phyloP scores from a whole-genome alignment of 2,113 vertebrate genomes.

The Strix aluco region DNA sequence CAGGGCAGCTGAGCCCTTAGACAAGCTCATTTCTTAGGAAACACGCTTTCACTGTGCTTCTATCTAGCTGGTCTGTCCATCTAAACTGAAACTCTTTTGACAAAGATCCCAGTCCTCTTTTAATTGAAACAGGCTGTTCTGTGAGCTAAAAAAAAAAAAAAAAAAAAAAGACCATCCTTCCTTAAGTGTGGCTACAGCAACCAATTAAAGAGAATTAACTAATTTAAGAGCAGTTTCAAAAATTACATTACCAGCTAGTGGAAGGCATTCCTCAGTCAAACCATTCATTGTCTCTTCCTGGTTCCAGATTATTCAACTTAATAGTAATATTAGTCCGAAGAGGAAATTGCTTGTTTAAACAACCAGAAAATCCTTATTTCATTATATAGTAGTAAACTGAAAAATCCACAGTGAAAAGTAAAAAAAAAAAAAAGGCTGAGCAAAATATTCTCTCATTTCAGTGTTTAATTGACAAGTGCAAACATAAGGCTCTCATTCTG shows the following conservation, averaged over 20 bases:
- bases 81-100: not conserved
- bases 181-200: not conserved
- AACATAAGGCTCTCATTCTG: constrained; percentile 55
- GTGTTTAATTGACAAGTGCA: constrained; percentile 61
- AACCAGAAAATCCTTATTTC: not conserved
- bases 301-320: not conserved
- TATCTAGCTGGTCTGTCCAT: not conserved
- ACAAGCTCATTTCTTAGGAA: not conserved
- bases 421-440: not conserved
- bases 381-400: not conserved
- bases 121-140: not conserved
- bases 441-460: constrained; percentile 32
- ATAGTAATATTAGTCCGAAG: not conserved
- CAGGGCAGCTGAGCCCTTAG: not conserved
- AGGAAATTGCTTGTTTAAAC: not conserved
- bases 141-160: not conserved
- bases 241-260: not conserved
- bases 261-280: not conserved
- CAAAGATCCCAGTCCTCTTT: not conserved
- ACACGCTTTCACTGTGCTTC: not conserved
- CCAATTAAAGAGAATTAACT: not conserved
- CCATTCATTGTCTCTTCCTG: not conserved
- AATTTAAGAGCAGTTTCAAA: not conserved
- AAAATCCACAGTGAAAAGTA: not conserved
- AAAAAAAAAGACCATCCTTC: not conserved